These are phyloP conservation scores for Synaphobranchus kaupii DNA, from an alignment of 2,797 vertebrate species.

Conservation along the genomic window DNA sequence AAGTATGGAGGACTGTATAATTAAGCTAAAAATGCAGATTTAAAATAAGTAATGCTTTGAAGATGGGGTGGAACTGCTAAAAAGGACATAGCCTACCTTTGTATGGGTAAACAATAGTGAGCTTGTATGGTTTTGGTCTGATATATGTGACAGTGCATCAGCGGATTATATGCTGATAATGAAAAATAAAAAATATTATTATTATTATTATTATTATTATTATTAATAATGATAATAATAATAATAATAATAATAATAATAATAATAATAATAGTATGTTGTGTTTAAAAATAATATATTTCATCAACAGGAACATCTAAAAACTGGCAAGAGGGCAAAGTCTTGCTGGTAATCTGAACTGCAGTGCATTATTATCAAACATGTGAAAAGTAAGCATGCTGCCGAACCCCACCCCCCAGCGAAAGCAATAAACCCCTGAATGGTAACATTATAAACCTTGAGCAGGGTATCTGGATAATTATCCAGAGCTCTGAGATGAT, in stretches of 20 bases:
- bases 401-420: background rate
- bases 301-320: background rate
- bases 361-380: background rate
- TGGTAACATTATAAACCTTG: slow-evolving; percentile 10
- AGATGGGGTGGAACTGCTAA: background rate
- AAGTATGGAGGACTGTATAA: background rate
- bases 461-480: background rate
- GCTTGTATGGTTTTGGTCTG: background rate
- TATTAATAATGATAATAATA: background rate
- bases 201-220: too few relatives aligned
- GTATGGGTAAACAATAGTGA: background rate
- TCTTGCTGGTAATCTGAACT: background rate
- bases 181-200: background rate
- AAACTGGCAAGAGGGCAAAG: background rate
- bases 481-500: slow-evolving; percentile 5
- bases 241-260: background rate
- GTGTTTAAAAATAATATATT: background rate
- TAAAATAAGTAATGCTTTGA: background rate
- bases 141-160: background rate
- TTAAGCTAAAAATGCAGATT: background rate
- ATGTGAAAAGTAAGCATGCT: background rate
- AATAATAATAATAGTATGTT: background rate
- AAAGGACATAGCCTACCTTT: background rate
- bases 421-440: background rate
- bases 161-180: background rate